A percentile compares a stretch with the other conserved stretches of the same genome.
Conservation (phyloP, 2,113 vertebrate species). For the Camelus bactrianus region DNA sequence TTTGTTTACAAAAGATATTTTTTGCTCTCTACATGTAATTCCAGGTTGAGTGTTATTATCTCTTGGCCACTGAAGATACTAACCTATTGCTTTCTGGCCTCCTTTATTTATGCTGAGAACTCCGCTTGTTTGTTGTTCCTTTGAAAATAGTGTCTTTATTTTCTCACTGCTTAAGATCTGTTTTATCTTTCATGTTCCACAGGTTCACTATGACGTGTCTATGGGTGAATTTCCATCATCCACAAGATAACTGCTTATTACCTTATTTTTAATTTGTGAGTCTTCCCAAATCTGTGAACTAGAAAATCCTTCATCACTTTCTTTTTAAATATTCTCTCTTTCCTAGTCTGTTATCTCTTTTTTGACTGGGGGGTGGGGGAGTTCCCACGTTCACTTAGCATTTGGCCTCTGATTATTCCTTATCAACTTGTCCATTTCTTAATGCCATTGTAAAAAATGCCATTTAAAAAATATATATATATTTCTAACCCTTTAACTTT, state of each 20-base stretch:
- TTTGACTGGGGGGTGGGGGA: not conserved
- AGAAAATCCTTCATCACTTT: slow-evolving; percentile 38
- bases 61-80: not conserved
- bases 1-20: not conserved
- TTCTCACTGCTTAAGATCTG: not conserved
- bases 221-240: not conserved
- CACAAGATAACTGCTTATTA: not conserved
- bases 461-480: slow-evolving; percentile 1
- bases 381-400: not conserved
- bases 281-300: not conserved
- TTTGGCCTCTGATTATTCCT: not conserved
- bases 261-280: not conserved
- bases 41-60: not conserved
- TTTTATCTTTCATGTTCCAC: not conserved
- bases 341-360: not conserved
- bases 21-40: not conserved
- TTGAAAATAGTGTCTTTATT: slow-evolving; percentile 16
- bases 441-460: not conserved
- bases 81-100: not conserved
- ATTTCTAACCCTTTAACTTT: not conserved
- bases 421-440: not conserved
- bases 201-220: not conserved
- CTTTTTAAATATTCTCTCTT: slow-evolving; percentile 3
- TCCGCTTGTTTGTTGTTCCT: not conserved
- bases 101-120: not conserved